phyloP scores from a whole-genome alignment of 1,140 invertebrate species.

The Drosophila nigrodunni region DNA sequence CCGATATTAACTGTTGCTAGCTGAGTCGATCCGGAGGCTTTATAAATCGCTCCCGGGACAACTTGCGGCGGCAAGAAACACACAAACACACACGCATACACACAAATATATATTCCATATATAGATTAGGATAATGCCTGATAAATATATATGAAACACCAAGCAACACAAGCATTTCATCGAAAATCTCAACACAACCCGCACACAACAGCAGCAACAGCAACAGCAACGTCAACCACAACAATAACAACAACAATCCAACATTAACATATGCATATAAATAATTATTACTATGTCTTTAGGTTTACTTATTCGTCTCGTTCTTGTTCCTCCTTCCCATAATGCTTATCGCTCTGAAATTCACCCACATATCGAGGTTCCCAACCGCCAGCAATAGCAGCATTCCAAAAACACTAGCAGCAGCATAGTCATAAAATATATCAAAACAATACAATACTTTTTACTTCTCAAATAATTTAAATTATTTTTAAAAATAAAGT shows the following conservation, averaged over 20 bases:
- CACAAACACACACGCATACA: constrained; percentile 2
- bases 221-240: neutral
- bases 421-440: neutral
- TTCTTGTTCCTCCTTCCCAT: neutral
- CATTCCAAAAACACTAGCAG: neutral
- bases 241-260: constrained; percentile 1
- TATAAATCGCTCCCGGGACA: constrained; percentile 32
- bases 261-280: neutral
- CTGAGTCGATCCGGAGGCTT: constrained; percentile 2
- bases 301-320: neutral
- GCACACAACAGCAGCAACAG: neutral
- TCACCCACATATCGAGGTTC: constrained; percentile 17
- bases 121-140: constrained; percentile 46
- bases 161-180: constrained; percentile 28
- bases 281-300: constrained; percentile 4
- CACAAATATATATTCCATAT: neutral
- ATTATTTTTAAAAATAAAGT: no score
- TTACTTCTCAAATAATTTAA: no score
- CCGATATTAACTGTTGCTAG: constrained; percentile 34
- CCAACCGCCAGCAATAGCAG: neutral
- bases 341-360: constrained; percentile 16
- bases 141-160: constrained; percentile 20
- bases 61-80: constrained; percentile 5
- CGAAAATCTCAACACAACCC: constrained; percentile 11
- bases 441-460: no score